Conservation (phyloP, 2,888 invertebrate genomes). For the Myopa tessellatipennis region DNA sequence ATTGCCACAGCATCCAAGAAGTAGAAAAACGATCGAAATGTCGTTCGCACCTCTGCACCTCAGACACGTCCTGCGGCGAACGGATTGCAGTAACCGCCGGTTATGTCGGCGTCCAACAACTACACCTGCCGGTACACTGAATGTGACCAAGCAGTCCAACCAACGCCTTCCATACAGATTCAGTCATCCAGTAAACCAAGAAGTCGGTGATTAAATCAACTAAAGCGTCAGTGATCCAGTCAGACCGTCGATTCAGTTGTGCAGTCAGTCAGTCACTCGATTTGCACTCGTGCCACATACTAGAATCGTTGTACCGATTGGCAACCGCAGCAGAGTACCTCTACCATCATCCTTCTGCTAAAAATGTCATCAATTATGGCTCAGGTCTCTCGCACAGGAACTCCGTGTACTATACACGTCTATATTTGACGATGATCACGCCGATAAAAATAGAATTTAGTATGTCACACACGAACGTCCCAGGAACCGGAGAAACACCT, state of each 20-base stretch:
- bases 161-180: background rate
- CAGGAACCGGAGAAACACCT: constrained; percentile 30
- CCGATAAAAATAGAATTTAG: constrained; percentile 32
- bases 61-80: constrained; percentile 39
- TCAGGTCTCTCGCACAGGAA: constrained; percentile 10
- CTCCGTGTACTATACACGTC: background rate
- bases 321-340: constrained; percentile 31
- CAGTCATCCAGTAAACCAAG: background rate
- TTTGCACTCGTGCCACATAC: constrained; percentile 1
- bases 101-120: constrained; percentile 5
- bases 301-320: background rate
- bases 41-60: constrained; percentile 33
- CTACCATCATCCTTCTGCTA: constrained; percentile 24
- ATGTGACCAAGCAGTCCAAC: background rate
- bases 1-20: constrained; percentile 6
- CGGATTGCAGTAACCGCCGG: constrained; percentile 27
- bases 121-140: constrained; percentile 35
- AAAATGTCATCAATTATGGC: constrained; percentile 31
- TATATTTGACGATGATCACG: constrained; percentile 18
- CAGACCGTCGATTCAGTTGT: background rate
- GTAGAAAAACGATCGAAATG: background rate
- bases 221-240: background rate
- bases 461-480: constrained; percentile 29
- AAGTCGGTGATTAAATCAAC: background rate
- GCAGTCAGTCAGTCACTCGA: background rate